Evolutionary conservation across 2,113 vertebrate species (phyloP).

Genomic region (Prietella phreatophila): DNA sequence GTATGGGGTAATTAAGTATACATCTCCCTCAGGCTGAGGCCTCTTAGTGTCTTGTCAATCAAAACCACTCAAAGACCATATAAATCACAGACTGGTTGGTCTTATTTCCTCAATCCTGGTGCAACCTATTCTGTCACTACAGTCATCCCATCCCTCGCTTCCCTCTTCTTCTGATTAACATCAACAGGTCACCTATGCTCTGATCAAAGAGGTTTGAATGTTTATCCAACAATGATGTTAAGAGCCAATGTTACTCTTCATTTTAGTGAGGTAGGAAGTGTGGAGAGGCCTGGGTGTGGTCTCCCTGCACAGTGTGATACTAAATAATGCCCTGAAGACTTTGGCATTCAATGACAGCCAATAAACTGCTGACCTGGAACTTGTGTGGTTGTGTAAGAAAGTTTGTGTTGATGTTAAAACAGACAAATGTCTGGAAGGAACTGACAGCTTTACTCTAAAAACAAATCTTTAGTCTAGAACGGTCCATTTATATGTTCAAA

Average conservation of each 20-base stretch:
- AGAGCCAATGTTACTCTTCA: conserved; percentile 48
- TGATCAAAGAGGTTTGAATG: conserved; percentile 56
- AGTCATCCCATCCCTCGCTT: conserved; percentile 29
- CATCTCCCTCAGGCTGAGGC: conserved; percentile 39
- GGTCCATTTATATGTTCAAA: background rate
- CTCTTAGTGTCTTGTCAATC: conserved; percentile 40
- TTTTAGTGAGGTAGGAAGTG: conserved; percentile 43
- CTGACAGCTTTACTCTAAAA: background rate
- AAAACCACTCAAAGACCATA: conserved; percentile 45
- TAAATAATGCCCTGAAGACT: conserved; percentile 35
- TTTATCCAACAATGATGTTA: conserved; percentile 56
- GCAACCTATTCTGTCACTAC: conserved; percentile 29
- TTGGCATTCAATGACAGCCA: conserved; percentile 33
- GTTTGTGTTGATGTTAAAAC: background rate
- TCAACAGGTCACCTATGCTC: conserved; percentile 42
- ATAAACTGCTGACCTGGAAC: conserved; percentile 27
- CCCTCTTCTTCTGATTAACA: conserved; percentile 37
- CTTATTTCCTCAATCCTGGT: conserved; percentile 48
- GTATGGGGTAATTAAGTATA: conserved; percentile 32
- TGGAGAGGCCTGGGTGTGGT: conserved; percentile 16
- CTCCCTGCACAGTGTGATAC: conserved; percentile 21
- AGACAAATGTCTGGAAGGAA: background rate
- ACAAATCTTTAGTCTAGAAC: background rate
- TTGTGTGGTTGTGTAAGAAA: background rate
- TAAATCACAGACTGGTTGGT: conserved; percentile 42